A percentile compares a stretch with the other conserved stretches of the same genome.
phyloP scores from a whole-genome alignment of 2,113 vertebrate species.

The Saimiri boliviensis region DNA sequence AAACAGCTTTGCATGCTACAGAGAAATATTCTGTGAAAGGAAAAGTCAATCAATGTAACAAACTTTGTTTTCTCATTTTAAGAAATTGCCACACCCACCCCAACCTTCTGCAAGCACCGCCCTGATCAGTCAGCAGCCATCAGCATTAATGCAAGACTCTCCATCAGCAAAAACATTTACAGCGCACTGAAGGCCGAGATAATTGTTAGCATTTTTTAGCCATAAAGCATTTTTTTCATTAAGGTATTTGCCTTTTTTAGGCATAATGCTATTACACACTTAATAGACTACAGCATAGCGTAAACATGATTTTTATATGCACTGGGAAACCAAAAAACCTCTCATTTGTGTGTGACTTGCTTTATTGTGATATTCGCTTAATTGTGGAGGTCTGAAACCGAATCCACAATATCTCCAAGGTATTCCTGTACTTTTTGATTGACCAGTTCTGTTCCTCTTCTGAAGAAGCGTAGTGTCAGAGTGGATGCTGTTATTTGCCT shows the following conservation, averaged over 20 bases:
- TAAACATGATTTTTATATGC: neutral
- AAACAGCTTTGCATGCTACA: neutral
- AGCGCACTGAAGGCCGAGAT: neutral
- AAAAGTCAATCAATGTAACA: neutral
- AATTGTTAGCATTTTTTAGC: neutral
- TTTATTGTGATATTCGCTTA: neutral
- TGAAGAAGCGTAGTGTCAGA: neutral
- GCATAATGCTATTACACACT: neutral
- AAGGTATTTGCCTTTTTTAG: neutral
- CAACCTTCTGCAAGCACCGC: neutral
- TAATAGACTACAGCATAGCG: neutral
- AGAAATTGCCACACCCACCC: neutral
- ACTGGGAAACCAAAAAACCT: neutral
- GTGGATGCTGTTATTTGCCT: neutral
- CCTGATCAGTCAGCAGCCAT: neutral
- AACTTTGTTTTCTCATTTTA: neutral
- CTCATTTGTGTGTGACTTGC: neutral
- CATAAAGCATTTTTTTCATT: neutral
- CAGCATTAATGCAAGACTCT: neutral
- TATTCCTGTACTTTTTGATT: neutral
- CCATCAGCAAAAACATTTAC: neutral
- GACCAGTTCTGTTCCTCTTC: conserved; percentile 23
- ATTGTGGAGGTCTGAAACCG: neutral
- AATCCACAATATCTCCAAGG: neutral
- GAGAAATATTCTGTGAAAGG: neutral